Percentiles rank a stretch among this genome's conserved stretches.
Evolutionary conservation across 2,113 vertebrate species (phyloP).

Genomic region (Meriones unguiculatus): DNA sequence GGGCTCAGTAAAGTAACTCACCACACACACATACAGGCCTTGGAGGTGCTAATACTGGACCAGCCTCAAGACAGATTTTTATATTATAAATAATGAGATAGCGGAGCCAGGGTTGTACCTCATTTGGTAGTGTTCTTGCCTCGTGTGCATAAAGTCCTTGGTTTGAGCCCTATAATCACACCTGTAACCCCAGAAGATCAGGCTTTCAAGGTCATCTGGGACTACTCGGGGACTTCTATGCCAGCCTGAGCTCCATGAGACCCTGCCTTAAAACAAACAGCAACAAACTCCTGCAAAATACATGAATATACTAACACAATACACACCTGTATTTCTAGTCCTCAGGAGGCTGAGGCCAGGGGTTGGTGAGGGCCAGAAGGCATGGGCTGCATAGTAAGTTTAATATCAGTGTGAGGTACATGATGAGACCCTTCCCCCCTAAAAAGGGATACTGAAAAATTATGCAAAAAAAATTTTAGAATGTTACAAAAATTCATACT

Average conservation of each 20-base stretch:
- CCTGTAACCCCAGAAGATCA: neutral
- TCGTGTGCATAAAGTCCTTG: neutral
- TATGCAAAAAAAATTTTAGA: constrained; percentile 39
- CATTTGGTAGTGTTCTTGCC: neutral
- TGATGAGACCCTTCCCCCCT: neutral
- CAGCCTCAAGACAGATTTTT: neutral
- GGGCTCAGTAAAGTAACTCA: neutral
- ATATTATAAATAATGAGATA: neutral
- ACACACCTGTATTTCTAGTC: neutral
- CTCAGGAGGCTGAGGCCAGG: neutral
- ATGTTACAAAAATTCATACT: constrained; percentile 9
- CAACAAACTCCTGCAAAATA: neutral
- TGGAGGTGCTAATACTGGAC: neutral
- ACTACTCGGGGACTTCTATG: too few relatives aligned
- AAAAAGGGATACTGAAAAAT: constrained; percentile 19
- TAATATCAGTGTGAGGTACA: neutral
- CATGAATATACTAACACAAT: too few relatives aligned
- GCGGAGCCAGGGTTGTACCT: neutral
- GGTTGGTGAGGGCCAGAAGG: neutral
- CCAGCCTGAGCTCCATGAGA: neutral
- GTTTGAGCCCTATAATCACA: neutral
- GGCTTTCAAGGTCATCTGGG: neutral
- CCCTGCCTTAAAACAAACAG: neutral
- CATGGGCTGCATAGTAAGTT: neutral
- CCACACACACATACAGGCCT: neutral